phyloP scores from a whole-genome alignment of 2,797 vertebrate species.

The Cygnus olor region DNA sequence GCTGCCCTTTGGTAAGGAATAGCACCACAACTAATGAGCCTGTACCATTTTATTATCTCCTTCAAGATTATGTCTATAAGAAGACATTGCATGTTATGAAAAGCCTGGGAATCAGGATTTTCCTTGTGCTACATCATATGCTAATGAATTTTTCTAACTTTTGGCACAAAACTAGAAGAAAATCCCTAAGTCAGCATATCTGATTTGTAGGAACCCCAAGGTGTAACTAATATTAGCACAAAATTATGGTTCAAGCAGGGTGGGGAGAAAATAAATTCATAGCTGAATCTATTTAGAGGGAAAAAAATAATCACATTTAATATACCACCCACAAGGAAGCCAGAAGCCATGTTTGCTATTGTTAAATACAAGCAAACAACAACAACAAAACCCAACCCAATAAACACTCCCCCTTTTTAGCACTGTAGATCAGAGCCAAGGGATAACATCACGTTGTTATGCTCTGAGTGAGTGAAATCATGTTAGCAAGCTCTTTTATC shows the following conservation, averaged over 20 bases:
- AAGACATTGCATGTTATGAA: not conserved
- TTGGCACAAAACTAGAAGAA: not conserved
- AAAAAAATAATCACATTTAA: not conserved
- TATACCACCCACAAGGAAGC: conserved; percentile 32
- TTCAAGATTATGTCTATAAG: not conserved
- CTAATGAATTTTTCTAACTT: not conserved
- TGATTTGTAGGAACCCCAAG: conserved; percentile 16
- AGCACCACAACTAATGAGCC: not conserved
- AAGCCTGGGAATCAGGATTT: not conserved
- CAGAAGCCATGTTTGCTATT: conserved; percentile 28
- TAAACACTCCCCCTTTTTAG: not conserved
- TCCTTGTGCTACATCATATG: not conserved
- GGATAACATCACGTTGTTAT: not conserved
- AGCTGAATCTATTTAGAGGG: not conserved
- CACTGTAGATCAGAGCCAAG: not conserved
- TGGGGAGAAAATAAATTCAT: not conserved
- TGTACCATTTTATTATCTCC: not conserved
- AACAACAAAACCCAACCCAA: not conserved
- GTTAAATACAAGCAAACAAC: not conserved
- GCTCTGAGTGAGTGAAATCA: not conserved
- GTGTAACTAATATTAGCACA: conserved; percentile 37
- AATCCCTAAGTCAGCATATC: not conserved
- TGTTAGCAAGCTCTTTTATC: not conserved
- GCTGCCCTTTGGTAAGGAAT: not conserved
- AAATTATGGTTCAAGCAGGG: conserved; percentile 8